A percentile compares a stretch with the other conserved stretches of the same genome.
Conservation (phyloP, 2,888 invertebrate genomes). For the Polydrusus pterygomalis region DNA sequence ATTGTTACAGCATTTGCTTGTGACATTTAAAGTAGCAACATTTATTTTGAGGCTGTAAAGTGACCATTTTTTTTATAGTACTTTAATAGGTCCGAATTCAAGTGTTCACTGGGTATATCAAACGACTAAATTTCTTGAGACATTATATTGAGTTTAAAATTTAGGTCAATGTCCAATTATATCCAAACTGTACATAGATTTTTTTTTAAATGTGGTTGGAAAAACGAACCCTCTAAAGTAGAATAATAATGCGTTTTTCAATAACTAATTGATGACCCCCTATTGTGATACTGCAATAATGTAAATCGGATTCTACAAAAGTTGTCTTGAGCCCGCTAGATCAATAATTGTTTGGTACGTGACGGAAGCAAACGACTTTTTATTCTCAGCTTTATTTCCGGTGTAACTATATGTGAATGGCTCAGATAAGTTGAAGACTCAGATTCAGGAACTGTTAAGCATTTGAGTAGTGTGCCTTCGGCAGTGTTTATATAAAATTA, state of each 20-base stretch:
- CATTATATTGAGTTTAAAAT: too few species aligned
- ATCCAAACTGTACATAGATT: neutral
- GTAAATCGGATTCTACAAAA: conserved; percentile 18
- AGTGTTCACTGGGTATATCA: too few species aligned
- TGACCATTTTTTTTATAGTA: too few species aligned
- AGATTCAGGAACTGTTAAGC: neutral
- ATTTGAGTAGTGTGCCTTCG: neutral
- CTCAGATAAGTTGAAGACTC: too few species aligned
- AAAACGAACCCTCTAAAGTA: conserved; percentile 5
- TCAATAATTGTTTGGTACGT: neutral
- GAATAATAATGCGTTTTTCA: conserved; percentile 20
- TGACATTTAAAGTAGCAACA: too few species aligned
- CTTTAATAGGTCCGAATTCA: too few species aligned
- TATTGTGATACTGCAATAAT: conserved; percentile 40
- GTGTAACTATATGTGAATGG: too few species aligned
- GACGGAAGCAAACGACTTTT: neutral
- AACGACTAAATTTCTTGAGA: too few species aligned
- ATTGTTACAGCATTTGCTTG: too few species aligned
- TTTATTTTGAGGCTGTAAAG: too few species aligned
- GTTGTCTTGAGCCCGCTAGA: neutral
- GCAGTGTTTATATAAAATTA: conserved; percentile 1
- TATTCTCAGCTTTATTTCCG: too few species aligned
- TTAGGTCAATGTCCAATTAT: too few species aligned
- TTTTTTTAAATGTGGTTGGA: neutral
- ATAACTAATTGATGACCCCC: conserved; percentile 12